Conservation (phyloP, 2,888 invertebrate species). For the Melikaiella ostensackeni region DNA sequence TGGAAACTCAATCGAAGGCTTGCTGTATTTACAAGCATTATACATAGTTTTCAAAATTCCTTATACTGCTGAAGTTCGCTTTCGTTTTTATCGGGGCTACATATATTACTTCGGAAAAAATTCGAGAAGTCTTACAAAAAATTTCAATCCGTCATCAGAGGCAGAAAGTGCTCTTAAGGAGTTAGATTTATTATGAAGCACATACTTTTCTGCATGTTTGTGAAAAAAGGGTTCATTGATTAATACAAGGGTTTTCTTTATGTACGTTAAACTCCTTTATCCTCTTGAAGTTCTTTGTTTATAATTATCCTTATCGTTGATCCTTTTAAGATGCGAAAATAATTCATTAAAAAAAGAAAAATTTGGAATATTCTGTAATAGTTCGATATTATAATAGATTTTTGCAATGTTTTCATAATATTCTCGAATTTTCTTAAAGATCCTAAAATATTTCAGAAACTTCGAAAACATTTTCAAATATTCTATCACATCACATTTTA, state of each 20-base stretch:
- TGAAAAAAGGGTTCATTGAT: not conserved
- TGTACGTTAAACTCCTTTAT: too few relatives aligned
- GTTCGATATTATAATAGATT: too few relatives aligned
- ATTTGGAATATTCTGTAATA: too few relatives aligned
- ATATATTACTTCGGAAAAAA: slow-evolving; percentile 20
- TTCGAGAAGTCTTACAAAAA: slow-evolving; percentile 16
- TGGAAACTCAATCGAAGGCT: slow-evolving; percentile 7
- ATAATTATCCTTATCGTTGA: too few relatives aligned
- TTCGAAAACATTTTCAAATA: too few relatives aligned
- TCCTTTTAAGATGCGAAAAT: too few relatives aligned
- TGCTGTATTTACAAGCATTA: slow-evolving; percentile 12
- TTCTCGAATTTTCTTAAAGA: too few relatives aligned
- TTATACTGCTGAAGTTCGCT: not conserved
- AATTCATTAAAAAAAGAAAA: too few relatives aligned
- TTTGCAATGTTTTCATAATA: too few relatives aligned
- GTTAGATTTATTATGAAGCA: not conserved
- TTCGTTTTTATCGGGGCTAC: slow-evolving; percentile 1
- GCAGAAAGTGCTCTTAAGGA: slow-evolving; percentile 4
- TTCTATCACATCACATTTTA: too few relatives aligned
- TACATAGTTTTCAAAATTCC: slow-evolving; percentile 5
- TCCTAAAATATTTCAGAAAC: too few relatives aligned
- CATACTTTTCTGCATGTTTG: not conserved
- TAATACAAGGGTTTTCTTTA: not conserved
- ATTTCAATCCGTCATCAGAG: slow-evolving; percentile 2
- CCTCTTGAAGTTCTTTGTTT: too few relatives aligned